Evolutionary conservation across 2,113 vertebrate species (phyloP).

Genomic region (Struthidea cinerea): DNA sequence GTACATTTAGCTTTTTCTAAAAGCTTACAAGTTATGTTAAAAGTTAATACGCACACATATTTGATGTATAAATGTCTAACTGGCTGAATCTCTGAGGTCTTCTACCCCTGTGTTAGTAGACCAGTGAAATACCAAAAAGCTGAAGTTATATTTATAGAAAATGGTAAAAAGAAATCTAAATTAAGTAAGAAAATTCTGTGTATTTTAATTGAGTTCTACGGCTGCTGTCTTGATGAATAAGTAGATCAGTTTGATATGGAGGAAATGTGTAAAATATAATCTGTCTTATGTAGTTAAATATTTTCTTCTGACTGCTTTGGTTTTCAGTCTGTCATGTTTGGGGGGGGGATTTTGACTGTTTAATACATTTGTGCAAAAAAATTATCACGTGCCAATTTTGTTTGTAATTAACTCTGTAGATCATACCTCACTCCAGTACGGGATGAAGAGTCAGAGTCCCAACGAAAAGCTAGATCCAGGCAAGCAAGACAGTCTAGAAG

Average conservation of each 20-base stretch:
- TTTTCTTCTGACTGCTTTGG: background rate
- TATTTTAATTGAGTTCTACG: background rate
- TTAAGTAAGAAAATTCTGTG: background rate
- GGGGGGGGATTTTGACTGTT: background rate
- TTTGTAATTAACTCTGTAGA: slow-evolving; percentile 70
- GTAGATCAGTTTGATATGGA: background rate
- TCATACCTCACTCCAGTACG: slow-evolving; percentile 98
- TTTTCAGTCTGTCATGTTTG: background rate
- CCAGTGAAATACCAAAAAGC: background rate
- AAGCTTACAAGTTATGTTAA: background rate
- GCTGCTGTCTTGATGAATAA: background rate
- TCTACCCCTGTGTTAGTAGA: background rate
- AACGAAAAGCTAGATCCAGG: slow-evolving; percentile 97
- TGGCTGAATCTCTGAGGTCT: background rate
- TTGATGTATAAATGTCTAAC: background rate
- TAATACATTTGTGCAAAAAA: background rate
- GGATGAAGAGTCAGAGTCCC: slow-evolving; percentile 98
- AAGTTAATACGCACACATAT: background rate
- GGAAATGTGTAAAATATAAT: background rate
- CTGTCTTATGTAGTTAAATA: background rate
- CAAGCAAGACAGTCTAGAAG: slow-evolving; percentile 97
- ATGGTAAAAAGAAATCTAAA: background rate
- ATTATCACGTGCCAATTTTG: background rate
- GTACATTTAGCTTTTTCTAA: background rate
- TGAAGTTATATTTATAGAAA: background rate